These are phyloP conservation scores for Ivindomyrus marchei DNA, from an alignment of 2,113 vertebrate genomes.

Conservation along the genomic window DNA sequence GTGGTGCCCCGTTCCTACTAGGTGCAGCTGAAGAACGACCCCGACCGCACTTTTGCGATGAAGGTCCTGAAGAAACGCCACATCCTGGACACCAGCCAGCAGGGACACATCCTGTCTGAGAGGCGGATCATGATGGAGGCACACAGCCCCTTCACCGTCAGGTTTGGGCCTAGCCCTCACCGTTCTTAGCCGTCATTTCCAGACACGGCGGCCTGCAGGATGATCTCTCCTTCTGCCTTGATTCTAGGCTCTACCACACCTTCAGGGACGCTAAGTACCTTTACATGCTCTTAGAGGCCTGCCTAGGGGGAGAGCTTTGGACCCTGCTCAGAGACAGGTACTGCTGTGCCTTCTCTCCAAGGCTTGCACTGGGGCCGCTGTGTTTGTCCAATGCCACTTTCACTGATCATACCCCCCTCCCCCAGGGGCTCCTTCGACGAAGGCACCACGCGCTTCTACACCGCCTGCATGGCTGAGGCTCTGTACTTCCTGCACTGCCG, in stretches of 20 bases:
- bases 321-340: conserved; percentile 58
- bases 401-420: not conserved
- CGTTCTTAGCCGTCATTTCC: not conserved
- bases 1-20: conserved; percentile 9
- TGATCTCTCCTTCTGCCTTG: not conserved
- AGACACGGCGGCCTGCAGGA: not conserved
- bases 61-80: conserved; percentile 61
- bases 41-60: conserved; percentile 50
- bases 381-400: not conserved
- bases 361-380: not conserved
- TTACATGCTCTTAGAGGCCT: conserved; percentile 63
- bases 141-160: conserved; percentile 56
- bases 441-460: conserved; percentile 53
- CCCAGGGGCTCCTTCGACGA: conserved; percentile 58
- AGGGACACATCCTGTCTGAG: conserved; percentile 62
- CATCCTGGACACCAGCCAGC: conserved; percentile 62
- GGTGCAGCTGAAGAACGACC: conserved; percentile 58
- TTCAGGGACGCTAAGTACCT: conserved; percentile 61
- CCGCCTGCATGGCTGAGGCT: conserved; percentile 61
- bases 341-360: not conserved
- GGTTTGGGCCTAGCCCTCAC: conserved; percentile 28
- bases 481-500: conserved; percentile 55
- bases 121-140: conserved; percentile 62
- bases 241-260: conserved; percentile 54
- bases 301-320: conserved; percentile 64